Conservation (phyloP, 92 coral and sea anemone genomes). For the Parazoanthus darwini region DNA sequence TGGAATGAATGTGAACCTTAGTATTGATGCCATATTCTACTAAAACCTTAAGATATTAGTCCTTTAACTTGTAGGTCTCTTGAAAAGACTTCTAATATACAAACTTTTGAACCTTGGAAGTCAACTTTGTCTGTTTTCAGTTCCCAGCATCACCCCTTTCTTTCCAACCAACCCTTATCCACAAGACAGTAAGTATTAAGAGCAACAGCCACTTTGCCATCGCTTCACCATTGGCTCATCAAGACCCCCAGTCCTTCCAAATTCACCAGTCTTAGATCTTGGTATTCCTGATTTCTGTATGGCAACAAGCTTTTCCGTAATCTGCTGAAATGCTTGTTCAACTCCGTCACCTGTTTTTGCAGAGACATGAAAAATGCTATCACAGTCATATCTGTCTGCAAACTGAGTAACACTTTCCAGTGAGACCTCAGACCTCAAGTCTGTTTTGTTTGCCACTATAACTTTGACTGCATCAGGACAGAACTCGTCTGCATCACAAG, state of each 20-base stretch:
- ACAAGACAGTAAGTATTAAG: slow-evolving; percentile 3
- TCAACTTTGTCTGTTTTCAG: not conserved
- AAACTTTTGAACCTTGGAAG: not conserved
- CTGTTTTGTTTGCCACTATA: slow-evolving; percentile 85
- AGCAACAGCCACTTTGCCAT: slow-evolving; percentile 76
- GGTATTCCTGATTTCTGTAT: slow-evolving; percentile 32
- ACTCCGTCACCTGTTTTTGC: slow-evolving; percentile 96
- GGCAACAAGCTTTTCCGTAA: slow-evolving; percentile 56
- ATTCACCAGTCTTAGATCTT: slow-evolving; percentile 44
- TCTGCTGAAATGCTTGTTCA: slow-evolving; percentile 57
- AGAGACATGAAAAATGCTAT: slow-evolving; percentile 60
- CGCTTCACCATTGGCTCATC: slow-evolving; percentile 62
- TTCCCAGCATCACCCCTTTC: not conserved
- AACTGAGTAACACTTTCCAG: slow-evolving; percentile 69
- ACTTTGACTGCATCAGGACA: slow-evolving; percentile 82
- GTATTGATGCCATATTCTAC: not conserved
- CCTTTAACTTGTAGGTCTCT: not conserved
- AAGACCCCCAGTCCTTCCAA: slow-evolving; percentile 47
- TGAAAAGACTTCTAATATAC: not conserved
- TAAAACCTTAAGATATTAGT: not conserved
- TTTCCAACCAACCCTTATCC: not conserved
- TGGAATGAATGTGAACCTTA: too few relatives aligned
- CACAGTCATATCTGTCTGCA: slow-evolving; percentile 69
- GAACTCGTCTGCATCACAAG: slow-evolving; percentile 70
- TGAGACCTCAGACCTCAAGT: slow-evolving; percentile 71